Base-by-base conservation (phyloP, 2,888 invertebrate species). In the Ferrisia virgata region DNA sequence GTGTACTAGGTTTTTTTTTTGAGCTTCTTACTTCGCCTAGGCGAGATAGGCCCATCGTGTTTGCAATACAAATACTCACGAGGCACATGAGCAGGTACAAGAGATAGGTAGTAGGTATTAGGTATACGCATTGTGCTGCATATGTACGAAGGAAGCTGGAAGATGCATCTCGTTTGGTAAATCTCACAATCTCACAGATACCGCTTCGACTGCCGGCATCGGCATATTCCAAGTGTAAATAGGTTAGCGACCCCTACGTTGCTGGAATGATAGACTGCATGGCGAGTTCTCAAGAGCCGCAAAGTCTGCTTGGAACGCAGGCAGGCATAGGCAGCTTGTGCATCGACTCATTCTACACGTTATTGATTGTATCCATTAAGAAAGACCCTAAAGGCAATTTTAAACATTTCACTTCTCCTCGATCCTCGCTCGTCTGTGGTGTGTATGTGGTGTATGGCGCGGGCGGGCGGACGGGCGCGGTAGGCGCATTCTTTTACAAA, bases 281-380 rank as follows among this genome's bases (percentile, higher is more conserved):
- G 83, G 83, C 83, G 83, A 83, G 72, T 72, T 83, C 72, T 76
- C 31, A 83, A 83, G 83, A 83, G 83, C 83, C 83, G 43, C 83
- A 76, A 76, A 83, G 83, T 83, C 83, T 83, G 36, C 39, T 15
- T 28, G 69, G 39, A 40, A 82, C 39, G 72, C 2, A 6, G 28
- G 28, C 33, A 22, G 22, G 18, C 18, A 36, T 36, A 47, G 47
- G 18, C 18, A 18, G 47, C 18, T 4, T 11, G 40, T 36, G 13
- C 53, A 22, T 22, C 53, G 76, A 83, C 83, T 83, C 76, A 72
- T 72, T 69, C 72, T 43, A 69, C 64, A 64, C 64, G 72, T 83
- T 83, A 83, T 83, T 83, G 83, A 83, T 83, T 76, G 76, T 83
- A 76, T 83, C 83, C 83, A 83, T 83, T 83, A 72, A 83, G 80